Evolutionary conservation across 2,888 invertebrate genomes (phyloP).

Genomic region (Epirrita christyi): DNA sequence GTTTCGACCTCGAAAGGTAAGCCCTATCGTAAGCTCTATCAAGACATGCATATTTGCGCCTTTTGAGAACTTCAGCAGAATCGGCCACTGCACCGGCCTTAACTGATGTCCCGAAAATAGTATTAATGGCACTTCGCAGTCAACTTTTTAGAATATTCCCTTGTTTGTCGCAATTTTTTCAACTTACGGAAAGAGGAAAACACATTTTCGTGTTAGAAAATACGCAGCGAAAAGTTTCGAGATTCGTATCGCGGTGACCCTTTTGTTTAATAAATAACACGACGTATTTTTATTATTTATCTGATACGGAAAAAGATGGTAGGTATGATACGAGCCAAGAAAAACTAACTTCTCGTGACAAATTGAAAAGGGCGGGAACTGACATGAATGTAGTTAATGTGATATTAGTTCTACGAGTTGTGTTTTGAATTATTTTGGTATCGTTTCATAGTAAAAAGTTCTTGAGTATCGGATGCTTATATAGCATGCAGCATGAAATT

Average conservation of each 20-base stretch:
- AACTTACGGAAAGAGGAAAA: constrained; percentile 50
- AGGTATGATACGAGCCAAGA: constrained; percentile 20
- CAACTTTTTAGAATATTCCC: constrained; percentile 59
- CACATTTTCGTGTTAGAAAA: constrained; percentile 49
- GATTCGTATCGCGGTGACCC: constrained; percentile 36
- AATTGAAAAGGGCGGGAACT: constrained; percentile 35
- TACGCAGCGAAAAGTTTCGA: constrained; percentile 45
- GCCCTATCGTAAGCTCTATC: too few species aligned
- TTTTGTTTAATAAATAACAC: constrained; percentile 39
- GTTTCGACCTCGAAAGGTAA: too few species aligned
- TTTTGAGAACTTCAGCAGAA: too few species aligned
- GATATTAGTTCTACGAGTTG: constrained; percentile 24
- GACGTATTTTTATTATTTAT: constrained; percentile 36
- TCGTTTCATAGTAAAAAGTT: constrained; percentile 7
- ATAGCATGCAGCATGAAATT: background rate
- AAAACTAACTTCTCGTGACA: constrained; percentile 28
- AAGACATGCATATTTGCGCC: too few species aligned
- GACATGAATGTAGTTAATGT: constrained; percentile 16
- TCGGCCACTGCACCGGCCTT: too few species aligned
- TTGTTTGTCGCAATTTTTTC: constrained; percentile 63
- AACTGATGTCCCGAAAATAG: constrained; percentile 65
- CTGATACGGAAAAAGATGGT: constrained; percentile 33
- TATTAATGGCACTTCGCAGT: constrained; percentile 61
- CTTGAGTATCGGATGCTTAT: constrained; percentile 16
- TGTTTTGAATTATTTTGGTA: constrained; percentile 8